Evolutionary conservation across 2,113 vertebrate genomes (phyloP), one percentile per base, ranked within the genome.

Genomic region (Oophaga pumilio): DNA sequence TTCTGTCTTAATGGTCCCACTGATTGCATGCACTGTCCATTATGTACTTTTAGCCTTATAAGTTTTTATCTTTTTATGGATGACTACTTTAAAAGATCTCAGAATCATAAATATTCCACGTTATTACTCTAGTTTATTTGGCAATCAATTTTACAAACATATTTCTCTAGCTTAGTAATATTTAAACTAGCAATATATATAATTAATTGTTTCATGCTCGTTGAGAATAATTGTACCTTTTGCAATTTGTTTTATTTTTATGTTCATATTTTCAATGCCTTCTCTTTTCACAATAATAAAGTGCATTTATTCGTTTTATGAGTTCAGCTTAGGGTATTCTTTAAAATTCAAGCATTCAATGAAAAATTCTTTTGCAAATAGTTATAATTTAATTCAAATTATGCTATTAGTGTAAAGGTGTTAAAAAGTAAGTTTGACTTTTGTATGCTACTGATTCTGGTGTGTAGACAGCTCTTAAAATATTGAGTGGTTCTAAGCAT

Each of bases 401-500:
- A 95, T 90, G 93, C 93, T 94, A 92, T 94, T 93, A 92, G 90
- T 92, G 89, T 92, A 92, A 91, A 95, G 95, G 95, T 95, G 94
- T 95, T 94, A 95, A 93, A 93, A 94, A 92, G 94, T 95, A 95
- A 95, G 95, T 95, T 94, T 95, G 95, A 93, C 94, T 94, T 95
- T 85, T 94, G 91, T 92, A 93, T 94, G 93, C 94, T 93, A 93
- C 93, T 95, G 94, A 94, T 95, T 93, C 92, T 94, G 94, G 92
- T 95, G 93, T 94, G 94, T 94, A 95, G 94, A 95, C 95, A 95
- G 94, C 92, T 95, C 93, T 95, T 96, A 95, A 95, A 96, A 96
- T 95, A 95, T 94, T 95, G 93, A 95, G 92, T 93, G 93, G 95
- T 94, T 95, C 92, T 93, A 92, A 93, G 89, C 93, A 94, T 94